Conservation (phyloP, 2,888 invertebrate species). For the Plutella xylostella region DNA sequence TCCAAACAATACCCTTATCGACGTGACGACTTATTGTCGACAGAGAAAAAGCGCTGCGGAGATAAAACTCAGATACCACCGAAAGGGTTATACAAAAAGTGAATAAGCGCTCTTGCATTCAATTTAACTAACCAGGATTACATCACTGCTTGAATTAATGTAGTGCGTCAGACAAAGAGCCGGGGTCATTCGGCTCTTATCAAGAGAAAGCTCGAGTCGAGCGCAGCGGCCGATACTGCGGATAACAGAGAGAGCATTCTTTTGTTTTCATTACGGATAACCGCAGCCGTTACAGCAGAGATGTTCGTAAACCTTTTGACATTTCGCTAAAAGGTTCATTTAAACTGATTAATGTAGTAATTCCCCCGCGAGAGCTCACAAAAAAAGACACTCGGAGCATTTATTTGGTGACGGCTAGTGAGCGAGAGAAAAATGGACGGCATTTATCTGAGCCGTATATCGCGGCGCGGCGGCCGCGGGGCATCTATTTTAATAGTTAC, state of each 20-base stretch:
- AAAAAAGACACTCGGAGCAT: slow-evolving; percentile 49
- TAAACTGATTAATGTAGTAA: slow-evolving; percentile 59
- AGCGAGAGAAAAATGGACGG: slow-evolving; percentile 49
- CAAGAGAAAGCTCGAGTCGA: slow-evolving; percentile 43
- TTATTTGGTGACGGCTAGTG: slow-evolving; percentile 46
- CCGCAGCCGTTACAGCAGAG: slow-evolving; percentile 38
- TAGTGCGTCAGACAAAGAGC: slow-evolving; percentile 48
- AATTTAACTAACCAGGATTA: slow-evolving; percentile 49
- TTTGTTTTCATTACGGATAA: slow-evolving; percentile 52
- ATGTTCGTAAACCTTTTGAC: slow-evolving; percentile 59
- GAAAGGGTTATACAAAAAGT: slow-evolving; percentile 27
- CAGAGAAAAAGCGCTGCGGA: slow-evolving; percentile 6
- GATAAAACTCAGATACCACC: slow-evolving; percentile 19
- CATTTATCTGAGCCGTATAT: slow-evolving; percentile 49
- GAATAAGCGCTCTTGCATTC: slow-evolving; percentile 41
- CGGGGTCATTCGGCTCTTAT: slow-evolving; percentile 37
- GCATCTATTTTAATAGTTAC: slow-evolving; percentile 38
- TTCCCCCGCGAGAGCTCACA: slow-evolving; percentile 46
- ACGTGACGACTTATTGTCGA: neutral
- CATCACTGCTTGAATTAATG: slow-evolving; percentile 54
- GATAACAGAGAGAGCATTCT: slow-evolving; percentile 39
- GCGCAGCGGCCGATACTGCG: slow-evolving; percentile 29
- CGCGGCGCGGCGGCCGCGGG: slow-evolving; percentile 29
- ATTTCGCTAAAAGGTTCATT: slow-evolving; percentile 63
- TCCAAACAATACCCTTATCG: slow-evolving; percentile 8